A percentile compares a stretch with the other conserved stretches of the same genome.
Evolutionary conservation across 2,797 vertebrate species (phyloP).

Genomic region (Salmo trutta): DNA sequence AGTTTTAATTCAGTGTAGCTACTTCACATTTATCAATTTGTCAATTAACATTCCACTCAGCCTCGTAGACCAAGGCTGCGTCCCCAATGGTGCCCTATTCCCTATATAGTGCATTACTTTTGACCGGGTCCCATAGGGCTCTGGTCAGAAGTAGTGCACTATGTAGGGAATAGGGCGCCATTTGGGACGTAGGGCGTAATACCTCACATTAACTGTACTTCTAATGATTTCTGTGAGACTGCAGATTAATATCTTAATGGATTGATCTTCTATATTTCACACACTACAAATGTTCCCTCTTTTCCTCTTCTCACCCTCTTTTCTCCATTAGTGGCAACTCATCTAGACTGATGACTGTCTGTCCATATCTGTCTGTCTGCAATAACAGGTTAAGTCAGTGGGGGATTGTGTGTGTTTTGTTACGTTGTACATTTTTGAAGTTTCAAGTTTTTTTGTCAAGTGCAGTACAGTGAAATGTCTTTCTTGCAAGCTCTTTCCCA

Average conservation of each 20-base stretch:
- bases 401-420: too few relatives aligned
- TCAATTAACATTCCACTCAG: not conserved
- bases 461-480: too few relatives aligned
- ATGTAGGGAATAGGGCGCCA: not conserved
- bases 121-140: not conserved
- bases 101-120: not conserved
- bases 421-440: too few relatives aligned
- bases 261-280: slow-evolving; percentile 66
- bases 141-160: not conserved
- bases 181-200: slow-evolving; percentile 26
- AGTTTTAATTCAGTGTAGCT: not conserved
- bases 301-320: not conserved
- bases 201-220: slow-evolving; percentile 54
- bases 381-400: too few relatives aligned
- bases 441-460: too few relatives aligned
- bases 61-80: not conserved
- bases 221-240: slow-evolving; percentile 63
- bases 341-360: slow-evolving; percentile 14
- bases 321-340: slow-evolving; percentile 8
- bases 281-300: slow-evolving; percentile 49
- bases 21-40: slow-evolving; percentile 2
- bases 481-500: too few relatives aligned
- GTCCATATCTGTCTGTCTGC: not conserved
- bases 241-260: slow-evolving; percentile 74
- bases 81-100: not conserved